Evolutionary conservation across 2,113 vertebrate genomes (phyloP).

Genomic region (Vicugna pacos): DNA sequence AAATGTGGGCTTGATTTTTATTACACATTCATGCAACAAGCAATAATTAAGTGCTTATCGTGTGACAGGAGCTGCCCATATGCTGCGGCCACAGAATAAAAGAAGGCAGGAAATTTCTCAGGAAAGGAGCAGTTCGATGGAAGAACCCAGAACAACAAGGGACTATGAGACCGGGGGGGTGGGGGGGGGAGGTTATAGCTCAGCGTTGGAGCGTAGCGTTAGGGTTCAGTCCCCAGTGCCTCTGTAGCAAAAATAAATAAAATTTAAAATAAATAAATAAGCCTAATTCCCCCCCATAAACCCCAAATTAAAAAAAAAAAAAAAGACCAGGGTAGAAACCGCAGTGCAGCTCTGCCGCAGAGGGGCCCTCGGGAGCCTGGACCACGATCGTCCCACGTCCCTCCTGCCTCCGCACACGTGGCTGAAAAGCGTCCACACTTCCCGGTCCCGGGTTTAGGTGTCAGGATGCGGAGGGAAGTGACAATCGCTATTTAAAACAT

Average conservation of each 20-base stretch:
- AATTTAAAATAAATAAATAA: too few species aligned
- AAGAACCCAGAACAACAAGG: not conserved
- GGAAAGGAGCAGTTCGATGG: not conserved
- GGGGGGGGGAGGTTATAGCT: too few species aligned
- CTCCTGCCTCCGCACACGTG: accelerated
- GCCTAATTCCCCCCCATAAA: too few species aligned
- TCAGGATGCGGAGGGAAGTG: not conserved
- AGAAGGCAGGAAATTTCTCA: not conserved
- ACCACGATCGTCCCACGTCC: accelerated
- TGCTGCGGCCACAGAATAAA: not conserved
- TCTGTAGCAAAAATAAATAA: too few species aligned
- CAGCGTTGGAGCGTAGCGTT: too few species aligned
- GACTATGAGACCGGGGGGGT: not conserved
- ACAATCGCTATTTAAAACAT: not conserved
- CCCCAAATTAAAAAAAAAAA: too few species aligned
- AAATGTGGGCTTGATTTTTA: not conserved
- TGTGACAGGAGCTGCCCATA: not conserved
- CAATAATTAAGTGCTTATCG: not conserved
- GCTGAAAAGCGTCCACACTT: not conserved
- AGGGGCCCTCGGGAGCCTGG: not conserved
- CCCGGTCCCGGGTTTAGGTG: too few species aligned
- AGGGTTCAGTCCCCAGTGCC: too few species aligned
- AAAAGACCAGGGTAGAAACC: too few species aligned
- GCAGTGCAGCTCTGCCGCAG: too few species aligned
- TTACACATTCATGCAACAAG: not conserved